Conservation (phyloP, 2,113 vertebrate species). For the Anoura caudifer region DNA sequence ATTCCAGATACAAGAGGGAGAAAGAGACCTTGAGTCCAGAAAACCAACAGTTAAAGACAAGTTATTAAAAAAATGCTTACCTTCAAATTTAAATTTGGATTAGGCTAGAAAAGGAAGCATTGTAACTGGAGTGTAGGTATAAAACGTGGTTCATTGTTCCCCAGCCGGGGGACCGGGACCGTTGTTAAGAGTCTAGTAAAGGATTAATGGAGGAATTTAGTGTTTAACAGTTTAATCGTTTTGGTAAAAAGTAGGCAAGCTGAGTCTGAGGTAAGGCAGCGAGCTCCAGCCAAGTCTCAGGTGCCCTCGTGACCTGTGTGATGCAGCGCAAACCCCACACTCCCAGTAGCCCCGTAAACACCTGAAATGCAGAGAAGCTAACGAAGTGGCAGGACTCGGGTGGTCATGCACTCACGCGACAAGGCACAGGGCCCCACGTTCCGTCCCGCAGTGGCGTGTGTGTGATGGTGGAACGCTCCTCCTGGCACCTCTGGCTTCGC, state of each 20-base stretch:
- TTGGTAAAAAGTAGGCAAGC: neutral
- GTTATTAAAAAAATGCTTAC: neutral
- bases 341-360: neutral
- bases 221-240: neutral
- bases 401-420: neutral
- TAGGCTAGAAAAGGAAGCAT: neutral
- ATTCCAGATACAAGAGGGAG: neutral
- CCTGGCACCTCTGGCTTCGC: neutral
- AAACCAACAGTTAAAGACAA: neutral
- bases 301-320: neutral
- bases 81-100: neutral
- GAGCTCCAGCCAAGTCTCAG: neutral
- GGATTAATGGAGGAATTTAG: neutral
- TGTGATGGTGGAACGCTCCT: too few species aligned
- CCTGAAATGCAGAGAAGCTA: neutral
- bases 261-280: neutral
- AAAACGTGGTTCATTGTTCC: neutral
- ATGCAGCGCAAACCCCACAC: neutral
- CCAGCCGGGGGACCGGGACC: too few species aligned
- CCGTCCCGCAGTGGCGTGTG: rapidly evolving
- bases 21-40: neutral
- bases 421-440: neutral
- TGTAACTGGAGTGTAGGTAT: neutral
- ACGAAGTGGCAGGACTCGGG: too few species aligned
- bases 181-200: neutral